Evolutionary conservation across 1,140 invertebrate species (phyloP), one percentile per base, ranked within the genome.

Genomic region (Glomeris maerens): DNA sequence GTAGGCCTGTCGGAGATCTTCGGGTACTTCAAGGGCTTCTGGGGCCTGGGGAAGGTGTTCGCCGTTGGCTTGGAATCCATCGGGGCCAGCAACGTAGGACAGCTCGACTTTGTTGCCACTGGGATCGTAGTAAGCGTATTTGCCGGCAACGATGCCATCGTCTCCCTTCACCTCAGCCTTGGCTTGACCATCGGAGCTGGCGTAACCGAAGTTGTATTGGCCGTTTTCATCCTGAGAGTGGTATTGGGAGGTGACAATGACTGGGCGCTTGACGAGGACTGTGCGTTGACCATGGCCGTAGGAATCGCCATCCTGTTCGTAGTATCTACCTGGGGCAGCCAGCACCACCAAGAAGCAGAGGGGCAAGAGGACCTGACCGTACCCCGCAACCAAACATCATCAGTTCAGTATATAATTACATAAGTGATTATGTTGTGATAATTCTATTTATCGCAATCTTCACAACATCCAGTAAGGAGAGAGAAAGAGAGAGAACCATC

Each of bases 11-110:
- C 17, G 17, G 5, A 42, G 40, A 21, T 7, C 5, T 21, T 42
- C 40, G 10, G 31, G 36, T 27, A 42, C 4, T 5, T 39, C 22
- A 14, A 20, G 41, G 17, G 7, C 4, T 5, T 25, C 40, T 42
- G 4, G n/a, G n/a, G n/a, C n/a, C n/a, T n/a, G 13, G 17, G 49
- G 41, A 5, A 44, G 25, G 41, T 27, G 17, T 5, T 44, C 25
- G 17, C 41, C 28, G n/a, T 21, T 17, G 7, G 79, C 80, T 62
- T 85, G 84, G 1, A 83, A 83, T 57, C 87, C 84, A 62, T 84
- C 87, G 60, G 87, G 87, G n/a, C 85, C 85, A n/a, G 83, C 86
- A 1, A 86, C 83, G 63, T 91, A 91, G 1, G 81, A 84, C 63
- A 89, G 88, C 61, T 89, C 83, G 50, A 85, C 66, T 59, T 86